Evolutionary conservation across 2,888 invertebrate species (phyloP), one percentile per base, ranked within the genome.

Genomic region (Pollenia griseotomentosa): DNA sequence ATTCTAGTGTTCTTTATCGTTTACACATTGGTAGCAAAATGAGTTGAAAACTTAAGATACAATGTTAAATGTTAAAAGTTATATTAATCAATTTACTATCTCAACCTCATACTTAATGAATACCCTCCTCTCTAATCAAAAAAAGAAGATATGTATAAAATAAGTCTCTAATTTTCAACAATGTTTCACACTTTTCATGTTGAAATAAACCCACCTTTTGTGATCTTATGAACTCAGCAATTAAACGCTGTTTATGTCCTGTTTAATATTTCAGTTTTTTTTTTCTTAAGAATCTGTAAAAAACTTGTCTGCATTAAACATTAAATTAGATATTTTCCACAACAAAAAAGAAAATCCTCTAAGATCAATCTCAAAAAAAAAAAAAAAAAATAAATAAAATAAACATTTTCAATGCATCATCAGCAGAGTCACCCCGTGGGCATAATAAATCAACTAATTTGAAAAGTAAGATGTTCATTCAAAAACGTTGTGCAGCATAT

Each of bases 401-500:
- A 42, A 71, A 46, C 63, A 59, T n/a, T 70, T 16, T 19, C 75
- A 77, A 40, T 61, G 40, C 16, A 55, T 10, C 55, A 12, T 55
- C 55, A 55, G 77, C 55, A 70, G 16, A 44, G 33, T 33, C 23
- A 55, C 19, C 40, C 53, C 68, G 8, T 14, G 61, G 42, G 14
- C 23, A 78, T 57, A 23, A 71, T 51, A 65, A 65, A 65, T 63
- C 70, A 73, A 44, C 6, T n/a, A 14, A 65, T 65, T 65, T 53
- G 5, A 44, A 83, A 66, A 63, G 14, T 23, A 48, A 63, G 10
- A 63, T 63, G 9, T 73, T 83, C 78, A 73, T 59, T 57, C 48
- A 84, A 33, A 75, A 33, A 55, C 71, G 6, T 0, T 6, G 12
- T 78, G 16, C 16, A 63, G 11, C 40, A 57, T 48, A 7, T 33